Evolutionary conservation across 2,113 vertebrate species (phyloP).

Genomic region (Myocastor coypus): DNA sequence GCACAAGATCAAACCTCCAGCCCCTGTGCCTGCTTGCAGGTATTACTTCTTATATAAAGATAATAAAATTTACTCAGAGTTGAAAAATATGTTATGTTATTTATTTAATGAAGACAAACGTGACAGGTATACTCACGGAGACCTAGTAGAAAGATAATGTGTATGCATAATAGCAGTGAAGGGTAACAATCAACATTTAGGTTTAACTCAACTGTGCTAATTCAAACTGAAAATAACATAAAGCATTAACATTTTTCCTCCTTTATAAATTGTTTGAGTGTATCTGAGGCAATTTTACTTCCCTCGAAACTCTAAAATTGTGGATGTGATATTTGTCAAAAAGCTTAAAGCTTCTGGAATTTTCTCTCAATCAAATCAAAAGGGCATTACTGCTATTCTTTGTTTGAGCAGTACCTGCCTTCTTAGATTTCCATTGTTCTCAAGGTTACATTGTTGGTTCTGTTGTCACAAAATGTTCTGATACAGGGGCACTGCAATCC

Average conservation of each 20-base stretch:
- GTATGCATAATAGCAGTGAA: slow-evolving; percentile 36
- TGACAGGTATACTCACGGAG: slow-evolving; percentile 28
- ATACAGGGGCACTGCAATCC: background rate
- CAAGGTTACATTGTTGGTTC: slow-evolving; percentile 45
- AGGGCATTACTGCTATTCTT: slow-evolving; percentile 40
- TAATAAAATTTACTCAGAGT: slow-evolving; percentile 29
- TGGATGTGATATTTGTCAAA: slow-evolving; percentile 52
- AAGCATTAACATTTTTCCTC: slow-evolving; percentile 2
- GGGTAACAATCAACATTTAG: slow-evolving; percentile 29
- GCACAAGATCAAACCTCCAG: too few species aligned
- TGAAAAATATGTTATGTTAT: background rate
- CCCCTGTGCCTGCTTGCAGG: too few species aligned
- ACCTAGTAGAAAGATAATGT: slow-evolving; percentile 34
- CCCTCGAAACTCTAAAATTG: slow-evolving; percentile 64
- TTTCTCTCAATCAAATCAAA: slow-evolving; percentile 68
- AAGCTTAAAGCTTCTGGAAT: slow-evolving; percentile 37
- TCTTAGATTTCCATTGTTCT: slow-evolving; percentile 63
- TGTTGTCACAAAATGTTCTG: slow-evolving; percentile 42
- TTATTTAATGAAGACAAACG: slow-evolving; percentile 30
- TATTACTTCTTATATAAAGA: slow-evolving; percentile 15
- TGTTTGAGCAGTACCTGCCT: slow-evolving; percentile 41
- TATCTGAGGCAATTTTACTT: slow-evolving; percentile 43
- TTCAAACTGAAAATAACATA: slow-evolving; percentile 19
- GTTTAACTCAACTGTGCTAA: slow-evolving; percentile 58
- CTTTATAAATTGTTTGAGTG: slow-evolving; percentile 42